Evolutionary conservation across 1,140 invertebrate genomes (phyloP).

Genomic region (Lordiphosa stackelbergi): DNA sequence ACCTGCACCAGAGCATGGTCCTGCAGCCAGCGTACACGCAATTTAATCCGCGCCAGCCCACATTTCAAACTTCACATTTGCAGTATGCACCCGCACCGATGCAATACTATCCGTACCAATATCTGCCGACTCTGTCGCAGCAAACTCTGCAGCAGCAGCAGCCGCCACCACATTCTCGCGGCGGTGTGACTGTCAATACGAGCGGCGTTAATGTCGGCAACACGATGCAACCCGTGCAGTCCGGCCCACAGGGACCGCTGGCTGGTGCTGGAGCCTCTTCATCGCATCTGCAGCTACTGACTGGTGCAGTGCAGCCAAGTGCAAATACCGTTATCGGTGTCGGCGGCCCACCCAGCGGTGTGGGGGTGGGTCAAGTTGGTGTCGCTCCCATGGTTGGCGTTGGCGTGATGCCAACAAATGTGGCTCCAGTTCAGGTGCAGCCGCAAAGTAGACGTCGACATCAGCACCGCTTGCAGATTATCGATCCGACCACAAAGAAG

Average conservation of each 20-base stretch:
- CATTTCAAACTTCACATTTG: slow-evolving; percentile 50
- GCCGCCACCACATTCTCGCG: slow-evolving; percentile 50
- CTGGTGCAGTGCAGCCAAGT: slow-evolving; percentile 51
- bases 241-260: slow-evolving; percentile 55
- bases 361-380: slow-evolving; percentile 48
- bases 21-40: slow-evolving; percentile 50
- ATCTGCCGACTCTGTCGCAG: slow-evolving; percentile 48
- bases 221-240: slow-evolving; percentile 50
- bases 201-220: slow-evolving; percentile 51
- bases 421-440: slow-evolving; percentile 32
- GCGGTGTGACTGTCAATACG: slow-evolving; percentile 51
- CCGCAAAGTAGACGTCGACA: slow-evolving; percentile 48
- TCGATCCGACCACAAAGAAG: slow-evolving; percentile 64
- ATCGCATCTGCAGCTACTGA: slow-evolving; percentile 50
- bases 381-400: slow-evolving; percentile 56
- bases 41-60: slow-evolving; percentile 55
- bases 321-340: slow-evolving; percentile 53
- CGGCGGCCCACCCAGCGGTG: slow-evolving; percentile 31
- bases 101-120: slow-evolving; percentile 58
- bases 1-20: slow-evolving; percentile 48
- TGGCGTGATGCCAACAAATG: slow-evolving; percentile 45
- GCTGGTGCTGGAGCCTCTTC: slow-evolving; percentile 48
- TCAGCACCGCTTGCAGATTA: slow-evolving; percentile 64
- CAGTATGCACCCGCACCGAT: slow-evolving; percentile 54
- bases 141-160: slow-evolving; percentile 47